Percentiles rank a stretch among this genome's conserved stretches.
These are phyloP conservation scores for Serilophus lunatus DNA, from an alignment of 2,113 vertebrate species.

Conservation along the genomic window DNA sequence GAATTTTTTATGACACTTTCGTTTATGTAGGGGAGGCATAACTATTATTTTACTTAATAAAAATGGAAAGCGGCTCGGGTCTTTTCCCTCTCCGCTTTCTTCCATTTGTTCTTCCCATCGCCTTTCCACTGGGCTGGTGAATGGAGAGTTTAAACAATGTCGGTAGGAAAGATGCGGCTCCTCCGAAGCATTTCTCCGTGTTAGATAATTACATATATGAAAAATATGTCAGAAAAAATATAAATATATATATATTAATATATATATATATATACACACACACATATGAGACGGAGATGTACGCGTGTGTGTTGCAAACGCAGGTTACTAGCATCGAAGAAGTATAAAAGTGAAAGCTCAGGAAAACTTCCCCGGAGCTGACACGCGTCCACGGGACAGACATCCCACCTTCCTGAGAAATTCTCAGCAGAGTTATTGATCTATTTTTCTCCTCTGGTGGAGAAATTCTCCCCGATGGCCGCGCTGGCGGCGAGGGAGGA, in stretches of 20 bases:
- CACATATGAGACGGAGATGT: background rate
- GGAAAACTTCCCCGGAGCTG: background rate
- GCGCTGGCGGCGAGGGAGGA: background rate
- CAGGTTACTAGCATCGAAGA: background rate
- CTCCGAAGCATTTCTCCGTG: background rate
- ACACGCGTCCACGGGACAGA: background rate
- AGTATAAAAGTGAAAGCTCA: background rate
- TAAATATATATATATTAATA: background rate
- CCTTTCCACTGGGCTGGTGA: background rate
- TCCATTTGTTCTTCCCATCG: background rate
- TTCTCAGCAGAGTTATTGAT: background rate
- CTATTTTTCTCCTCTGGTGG: background rate
- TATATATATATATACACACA: background rate
- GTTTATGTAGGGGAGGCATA: conserved; percentile 53
- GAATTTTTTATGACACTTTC: conserved; percentile 67
- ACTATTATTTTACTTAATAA: conserved; percentile 66
- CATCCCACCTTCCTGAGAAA: background rate
- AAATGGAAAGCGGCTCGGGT: conserved; percentile 21
- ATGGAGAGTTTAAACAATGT: background rate
- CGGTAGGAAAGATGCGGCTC: background rate
- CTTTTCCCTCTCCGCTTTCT: background rate
- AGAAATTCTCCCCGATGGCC: background rate
- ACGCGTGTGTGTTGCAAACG: background rate
- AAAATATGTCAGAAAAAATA: background rate
- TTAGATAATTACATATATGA: background rate